phyloP scores from a whole-genome alignment of 2,113 vertebrate genomes.

The Gorsachius goisagi region DNA sequence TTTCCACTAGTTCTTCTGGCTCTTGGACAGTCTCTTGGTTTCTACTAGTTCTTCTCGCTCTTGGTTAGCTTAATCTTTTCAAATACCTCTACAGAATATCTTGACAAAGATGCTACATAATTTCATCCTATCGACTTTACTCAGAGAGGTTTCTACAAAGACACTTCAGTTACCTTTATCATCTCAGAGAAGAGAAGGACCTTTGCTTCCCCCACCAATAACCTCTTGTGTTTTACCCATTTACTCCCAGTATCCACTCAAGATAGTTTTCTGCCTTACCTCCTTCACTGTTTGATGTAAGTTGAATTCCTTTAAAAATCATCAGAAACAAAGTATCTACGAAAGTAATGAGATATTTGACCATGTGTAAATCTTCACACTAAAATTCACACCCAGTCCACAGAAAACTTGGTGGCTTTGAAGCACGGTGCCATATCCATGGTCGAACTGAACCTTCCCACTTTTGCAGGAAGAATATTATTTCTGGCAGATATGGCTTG shows the following conservation, averaged over 20 bases:
- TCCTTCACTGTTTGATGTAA: background rate
- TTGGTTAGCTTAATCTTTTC: background rate
- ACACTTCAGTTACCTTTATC: background rate
- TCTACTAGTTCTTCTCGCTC: background rate
- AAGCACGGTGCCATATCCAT: background rate
- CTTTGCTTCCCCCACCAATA: background rate
- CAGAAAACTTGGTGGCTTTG: background rate
- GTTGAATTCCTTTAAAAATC: background rate
- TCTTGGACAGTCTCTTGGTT: too few relatives aligned
- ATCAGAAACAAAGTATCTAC: background rate
- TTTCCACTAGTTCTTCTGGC: too few relatives aligned
- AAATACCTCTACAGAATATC: background rate
- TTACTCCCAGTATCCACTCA: background rate
- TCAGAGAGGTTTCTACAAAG: background rate
- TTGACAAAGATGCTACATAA: background rate
- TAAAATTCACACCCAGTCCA: background rate
- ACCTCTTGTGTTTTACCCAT: background rate
- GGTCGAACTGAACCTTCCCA: background rate
- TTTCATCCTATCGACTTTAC: background rate
- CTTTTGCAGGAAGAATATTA: background rate
- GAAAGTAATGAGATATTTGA: background rate
- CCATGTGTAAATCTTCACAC: background rate
- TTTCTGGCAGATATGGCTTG: background rate
- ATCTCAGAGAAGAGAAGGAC: background rate
- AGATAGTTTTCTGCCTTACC: background rate